Evolutionary conservation across 2,888 invertebrate species (phyloP), one percentile per base, ranked within the genome.

Genomic region (Watsonalla cultraria): DNA sequence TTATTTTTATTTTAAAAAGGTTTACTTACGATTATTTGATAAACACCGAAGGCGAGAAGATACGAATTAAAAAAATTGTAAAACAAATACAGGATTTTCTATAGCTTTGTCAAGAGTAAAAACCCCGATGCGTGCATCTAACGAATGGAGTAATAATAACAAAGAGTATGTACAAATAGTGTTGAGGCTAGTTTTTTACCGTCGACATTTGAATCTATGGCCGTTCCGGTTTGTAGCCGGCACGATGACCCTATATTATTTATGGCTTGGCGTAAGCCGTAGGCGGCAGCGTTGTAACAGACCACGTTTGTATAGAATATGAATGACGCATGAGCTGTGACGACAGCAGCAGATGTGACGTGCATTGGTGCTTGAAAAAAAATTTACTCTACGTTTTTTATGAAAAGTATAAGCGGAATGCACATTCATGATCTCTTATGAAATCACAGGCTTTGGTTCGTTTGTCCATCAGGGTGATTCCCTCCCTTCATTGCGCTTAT

Each of bases 221-320:
- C 70, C 83, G 90, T 90, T 90, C 90, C 90, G 89, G 90, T 88
- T 88, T 82, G 86, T 83, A 79, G 86, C 83, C 76, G 75, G 90
- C 85, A 78, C 90, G 82, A 89, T 89, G 90, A 90, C 88, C 90
- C 82, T 86, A 82, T 79, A 84, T 85, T 80, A 80, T 84, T 84
- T 78, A 82, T 73, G 66, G 69, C 62, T 55, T 68, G 79, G 76
- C 57, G 42, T 64, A 78, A 80, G 64, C 57, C 60, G 60, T 54
- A 51, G 66, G 83, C 79, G 74, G 46, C 5, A 65, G 80, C 72
- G 76, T 55, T 62, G 37, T 49, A 14, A 9, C n/a, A 42, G 42
- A 13, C 35, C 34, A 47, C 39, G 49, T 4, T 24, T 24, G 24
- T 49, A 37, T 6, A 14, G 37, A 9, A 14, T 14, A 48, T 35